A percentile compares a stretch with the other conserved stretches of the same genome.
phyloP scores from a whole-genome alignment of 2,888 invertebrate species.

The Sabatieria punctata region DNA sequence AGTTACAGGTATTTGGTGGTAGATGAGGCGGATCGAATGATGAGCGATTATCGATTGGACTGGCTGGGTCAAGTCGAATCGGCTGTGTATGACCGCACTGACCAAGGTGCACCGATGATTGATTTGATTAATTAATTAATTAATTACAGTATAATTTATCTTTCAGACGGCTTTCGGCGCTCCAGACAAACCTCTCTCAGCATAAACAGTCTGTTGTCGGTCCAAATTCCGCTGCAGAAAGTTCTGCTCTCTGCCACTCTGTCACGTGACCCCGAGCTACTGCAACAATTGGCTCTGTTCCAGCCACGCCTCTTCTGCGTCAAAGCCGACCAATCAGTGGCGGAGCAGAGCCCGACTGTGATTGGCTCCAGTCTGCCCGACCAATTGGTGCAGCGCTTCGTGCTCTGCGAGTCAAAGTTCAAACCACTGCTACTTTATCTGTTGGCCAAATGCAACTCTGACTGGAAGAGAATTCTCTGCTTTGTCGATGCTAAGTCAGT shows the following conservation, averaged over 20 bases:
- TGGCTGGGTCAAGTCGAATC: constrained; percentile 66
- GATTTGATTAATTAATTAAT: too few relatives aligned
- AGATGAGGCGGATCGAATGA: constrained; percentile 90
- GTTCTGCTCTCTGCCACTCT: constrained; percentile 91
- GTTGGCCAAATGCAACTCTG: background rate
- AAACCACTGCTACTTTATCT: background rate
- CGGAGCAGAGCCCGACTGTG: too few relatives aligned
- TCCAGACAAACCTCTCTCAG: too few relatives aligned
- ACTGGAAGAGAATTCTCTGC: background rate
- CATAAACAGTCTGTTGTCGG: too few relatives aligned
- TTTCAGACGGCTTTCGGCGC: too few relatives aligned
- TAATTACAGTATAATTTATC: too few relatives aligned
- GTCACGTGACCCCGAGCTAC: constrained; percentile 84
- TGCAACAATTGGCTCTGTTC: constrained; percentile 69
- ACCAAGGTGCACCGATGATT: too few relatives aligned
- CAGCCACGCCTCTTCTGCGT: constrained; percentile 67
- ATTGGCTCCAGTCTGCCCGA: too few relatives aligned
- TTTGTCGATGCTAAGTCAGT: background rate
- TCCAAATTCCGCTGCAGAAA: constrained; percentile 52
- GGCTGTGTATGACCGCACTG: constrained; percentile 22
- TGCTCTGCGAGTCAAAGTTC: background rate
- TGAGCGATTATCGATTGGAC: constrained; percentile 75
- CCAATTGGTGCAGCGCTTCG: background rate
- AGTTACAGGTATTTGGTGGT: constrained; percentile 47
- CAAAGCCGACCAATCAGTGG: too few relatives aligned